Base-by-base conservation (phyloP, 2,113 vertebrate genomes). In the Tachycineta bicolor region DNA sequence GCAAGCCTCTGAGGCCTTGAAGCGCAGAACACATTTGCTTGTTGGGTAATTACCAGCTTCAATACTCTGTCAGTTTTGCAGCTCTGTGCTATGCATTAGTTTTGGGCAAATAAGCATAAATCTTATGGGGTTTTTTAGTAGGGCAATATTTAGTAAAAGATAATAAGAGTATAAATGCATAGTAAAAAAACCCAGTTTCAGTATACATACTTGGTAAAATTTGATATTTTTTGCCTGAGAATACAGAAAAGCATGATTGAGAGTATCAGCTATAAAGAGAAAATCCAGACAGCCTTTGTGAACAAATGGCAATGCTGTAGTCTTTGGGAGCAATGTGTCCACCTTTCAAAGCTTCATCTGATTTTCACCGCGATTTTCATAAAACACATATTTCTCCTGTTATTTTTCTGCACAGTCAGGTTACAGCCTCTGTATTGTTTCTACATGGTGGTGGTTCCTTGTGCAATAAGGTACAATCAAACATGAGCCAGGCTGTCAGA, bases 1-100 rank as follows among this genome's bases (percentile, higher is more conserved):
- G 2, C 0, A 2, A 33, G n/a, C 4, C 41, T 64, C 59, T n/a
- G 17, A 31, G 6, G 16, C 5, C 14, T 13, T 39, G 15, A 70
- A 21, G 14, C 9, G 70, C 68, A 53, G 5, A n/a, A n/a, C 6
- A 71, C 3, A 2, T 39, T 79, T 83, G 5, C 1, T 21, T 60
- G 68, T 46, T 6, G 8, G 4, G 29, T 60, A n/a, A 25, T 33
- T 11, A 58, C 4, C 8, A 49, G 18, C 5, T 74, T n/a, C 37
- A 31, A 1, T 16, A 29, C 5, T 50, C 20, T 33, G 44, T 55
- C 33, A 13, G 4, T 29, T 53, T 70, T 18, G 14, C 24, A 58
- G 5, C 6, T 74, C 19, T 43, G 4, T 50, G 12, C 2, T 74
- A 9, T n/a, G 34, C 23, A 28, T 5, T 23, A 26, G 33, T 89